Percentiles rank a stretch among this genome's conserved stretches.
Conservation (phyloP, 2,888 invertebrate species). For the Petrolisthes manimaculis region DNA sequence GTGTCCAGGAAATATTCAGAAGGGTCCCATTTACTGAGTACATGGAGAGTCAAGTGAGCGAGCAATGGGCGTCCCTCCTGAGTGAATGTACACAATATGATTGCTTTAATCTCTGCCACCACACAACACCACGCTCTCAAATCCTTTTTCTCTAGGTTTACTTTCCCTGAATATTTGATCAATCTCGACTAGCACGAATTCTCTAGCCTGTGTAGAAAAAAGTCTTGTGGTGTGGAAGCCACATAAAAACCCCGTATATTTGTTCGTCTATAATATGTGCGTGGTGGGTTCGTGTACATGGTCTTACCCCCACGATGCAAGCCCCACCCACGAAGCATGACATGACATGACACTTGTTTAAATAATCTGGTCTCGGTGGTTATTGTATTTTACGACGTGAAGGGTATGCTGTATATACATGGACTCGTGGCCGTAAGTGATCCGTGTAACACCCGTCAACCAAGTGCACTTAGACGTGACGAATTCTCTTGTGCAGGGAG, state of each 20-base stretch:
- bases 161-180: conserved; percentile 6
- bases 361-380: conserved; percentile 17
- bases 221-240: neutral
- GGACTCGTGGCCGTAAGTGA: neutral
- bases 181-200: neutral
- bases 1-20: neutral
- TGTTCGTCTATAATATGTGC: neutral
- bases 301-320: neutral
- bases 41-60: neutral
- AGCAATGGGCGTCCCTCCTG: conserved; percentile 2
- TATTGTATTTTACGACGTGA: conserved; percentile 16
- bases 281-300: neutral
- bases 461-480: no score
- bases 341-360: conserved; percentile 14
- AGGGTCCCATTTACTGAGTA: conserved; percentile 19
- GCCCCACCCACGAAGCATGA: neutral
- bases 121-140: conserved; percentile 11
- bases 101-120: conserved; percentile 29
- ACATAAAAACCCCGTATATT: neutral
- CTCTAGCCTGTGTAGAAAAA: neutral
- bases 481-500: no score
- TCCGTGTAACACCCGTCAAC: no score
- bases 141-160: conserved; percentile 9
- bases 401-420: neutral
- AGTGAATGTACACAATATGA: conserved; percentile 31